Base-by-base conservation (phyloP, 2,888 invertebrate genomes). In the Maniola hyperantus region DNA sequence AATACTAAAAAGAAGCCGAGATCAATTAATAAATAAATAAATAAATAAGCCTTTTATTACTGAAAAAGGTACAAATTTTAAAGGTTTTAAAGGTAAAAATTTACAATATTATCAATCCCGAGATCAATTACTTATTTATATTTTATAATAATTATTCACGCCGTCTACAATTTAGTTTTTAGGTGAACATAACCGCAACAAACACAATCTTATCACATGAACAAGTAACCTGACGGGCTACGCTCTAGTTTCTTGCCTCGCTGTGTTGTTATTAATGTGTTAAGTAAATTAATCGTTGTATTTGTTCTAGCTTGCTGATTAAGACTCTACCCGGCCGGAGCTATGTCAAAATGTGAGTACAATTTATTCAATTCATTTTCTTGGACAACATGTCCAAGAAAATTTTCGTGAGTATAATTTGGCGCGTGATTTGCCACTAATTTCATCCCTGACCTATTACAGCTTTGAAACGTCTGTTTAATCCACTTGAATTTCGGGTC, bases 281-380 rank as follows among this genome's bases (percentile, higher is more conserved):
- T 48, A 34, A 46, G 26, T 26, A 26, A 59, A 39, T 48, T 59
- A 15, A 15, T 59, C 34, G 10, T 34, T 59, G 34, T 48, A 46
- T 68, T 70, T 70, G 68, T 70, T 70, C 58, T 62, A 66, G 70
- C 64, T 62, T 50, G 66, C 66, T 68, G 70, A 68, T 51, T 64
- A 54, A 57, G 64, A 64, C 62, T 59, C 33, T 60, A 64, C 39
- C 61, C 53, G 36, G 60, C 42, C 50, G 61, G 54, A 66, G 62
- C 64, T 39, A 73, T 73, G 73, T 73, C 71, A 53, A 73, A 73
- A 73, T 68, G 73, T 73, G 62, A 73, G 73, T 71, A 64, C 18
- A 36, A 34, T 8, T 58, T n/a, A 13, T 26, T 44, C 26, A 1
- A 18, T 13, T n/a, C n/a, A n/a, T n/a, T n/a, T n/a, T n/a, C n/a